Evolutionary conservation across 2,113 vertebrate species (phyloP).

Genomic region (Epinephelus fuscoguttatus): DNA sequence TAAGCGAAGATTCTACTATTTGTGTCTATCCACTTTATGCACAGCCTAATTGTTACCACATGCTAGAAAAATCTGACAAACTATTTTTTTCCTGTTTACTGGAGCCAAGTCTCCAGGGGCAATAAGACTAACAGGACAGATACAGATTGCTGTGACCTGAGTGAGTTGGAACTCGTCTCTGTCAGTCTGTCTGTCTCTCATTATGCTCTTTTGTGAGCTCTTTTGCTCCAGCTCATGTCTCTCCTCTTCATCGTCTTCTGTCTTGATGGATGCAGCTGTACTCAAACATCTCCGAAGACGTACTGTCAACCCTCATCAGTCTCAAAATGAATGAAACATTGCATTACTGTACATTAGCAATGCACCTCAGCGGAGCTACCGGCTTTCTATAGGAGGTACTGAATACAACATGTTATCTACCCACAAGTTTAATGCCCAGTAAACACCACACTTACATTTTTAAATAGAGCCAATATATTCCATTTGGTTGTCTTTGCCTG

Average conservation of each 20-base stretch:
- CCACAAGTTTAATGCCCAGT: neutral
- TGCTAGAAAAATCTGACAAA: neutral
- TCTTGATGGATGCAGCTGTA: conserved; percentile 62
- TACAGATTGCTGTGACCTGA: conserved; percentile 49
- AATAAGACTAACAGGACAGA: conserved; percentile 39
- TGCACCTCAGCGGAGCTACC: conserved; percentile 40
- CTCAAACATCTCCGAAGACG: conserved; percentile 72
- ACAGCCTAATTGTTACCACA: neutral
- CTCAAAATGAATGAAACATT: conserved; percentile 74
- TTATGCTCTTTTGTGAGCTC: conserved; percentile 37
- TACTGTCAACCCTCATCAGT: conserved; percentile 67
- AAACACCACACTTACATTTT: neutral
- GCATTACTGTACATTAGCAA: conserved; percentile 58
- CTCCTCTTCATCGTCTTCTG: conserved; percentile 35
- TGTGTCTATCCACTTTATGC: neutral
- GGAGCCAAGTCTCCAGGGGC: conserved; percentile 26
- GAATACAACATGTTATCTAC: conserved; percentile 13
- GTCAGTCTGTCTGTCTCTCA: conserved; percentile 41
- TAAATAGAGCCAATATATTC: neutral
- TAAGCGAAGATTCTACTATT: neutral
- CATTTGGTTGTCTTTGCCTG: neutral
- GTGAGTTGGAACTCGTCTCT: conserved; percentile 45
- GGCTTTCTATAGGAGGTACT: conserved; percentile 24
- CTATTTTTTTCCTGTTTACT: conserved; percentile 1
- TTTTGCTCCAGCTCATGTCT: conserved; percentile 30